phyloP scores from a whole-genome alignment of 1,140 invertebrate species.

The Harpegnathos saltator region DNA sequence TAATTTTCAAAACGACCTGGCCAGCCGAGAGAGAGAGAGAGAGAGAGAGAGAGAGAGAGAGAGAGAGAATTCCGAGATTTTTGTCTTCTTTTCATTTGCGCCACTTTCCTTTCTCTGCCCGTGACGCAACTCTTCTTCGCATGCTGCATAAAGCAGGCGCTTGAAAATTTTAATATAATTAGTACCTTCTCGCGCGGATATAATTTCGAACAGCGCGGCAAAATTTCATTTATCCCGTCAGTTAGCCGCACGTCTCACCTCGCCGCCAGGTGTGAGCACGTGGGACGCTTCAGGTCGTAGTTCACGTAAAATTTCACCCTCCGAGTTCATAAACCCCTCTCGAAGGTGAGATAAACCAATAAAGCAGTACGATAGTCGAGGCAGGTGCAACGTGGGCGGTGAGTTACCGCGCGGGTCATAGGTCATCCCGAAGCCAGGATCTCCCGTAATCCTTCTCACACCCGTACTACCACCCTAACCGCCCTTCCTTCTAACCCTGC shows the following conservation, averaged over 20 bases:
- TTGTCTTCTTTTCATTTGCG: not conserved
- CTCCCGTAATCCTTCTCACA: slow-evolving; percentile 77
- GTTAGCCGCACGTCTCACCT: not conserved
- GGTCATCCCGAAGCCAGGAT: slow-evolving; percentile 78
- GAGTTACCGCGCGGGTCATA: slow-evolving; percentile 82
- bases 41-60: too few species aligned
- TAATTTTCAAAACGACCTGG: not conserved
- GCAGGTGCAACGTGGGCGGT: slow-evolving; percentile 85
- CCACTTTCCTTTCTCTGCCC: not conserved
- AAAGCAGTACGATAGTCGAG: slow-evolving; percentile 80
- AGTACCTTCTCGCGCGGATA: not conserved
- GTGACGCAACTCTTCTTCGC: too few species aligned
- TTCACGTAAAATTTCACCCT: slow-evolving; percentile 77
- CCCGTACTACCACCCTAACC: slow-evolving; percentile 67
- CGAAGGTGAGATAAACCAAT: slow-evolving; percentile 81
- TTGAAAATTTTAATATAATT: not conserved
- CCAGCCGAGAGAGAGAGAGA: too few species aligned
- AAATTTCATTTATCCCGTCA: slow-evolving; percentile 22
- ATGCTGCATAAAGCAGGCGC: too few species aligned
- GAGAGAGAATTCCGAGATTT: not conserved
- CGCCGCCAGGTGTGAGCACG: slow-evolving; percentile 60
- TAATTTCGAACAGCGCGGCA: not conserved
- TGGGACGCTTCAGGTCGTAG: slow-evolving; percentile 72
- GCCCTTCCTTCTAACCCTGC: slow-evolving; percentile 48
- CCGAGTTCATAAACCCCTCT: slow-evolving; percentile 71